Conservation (phyloP, 1,140 invertebrate genomes). For the Rhizoglyphus robini region DNA sequence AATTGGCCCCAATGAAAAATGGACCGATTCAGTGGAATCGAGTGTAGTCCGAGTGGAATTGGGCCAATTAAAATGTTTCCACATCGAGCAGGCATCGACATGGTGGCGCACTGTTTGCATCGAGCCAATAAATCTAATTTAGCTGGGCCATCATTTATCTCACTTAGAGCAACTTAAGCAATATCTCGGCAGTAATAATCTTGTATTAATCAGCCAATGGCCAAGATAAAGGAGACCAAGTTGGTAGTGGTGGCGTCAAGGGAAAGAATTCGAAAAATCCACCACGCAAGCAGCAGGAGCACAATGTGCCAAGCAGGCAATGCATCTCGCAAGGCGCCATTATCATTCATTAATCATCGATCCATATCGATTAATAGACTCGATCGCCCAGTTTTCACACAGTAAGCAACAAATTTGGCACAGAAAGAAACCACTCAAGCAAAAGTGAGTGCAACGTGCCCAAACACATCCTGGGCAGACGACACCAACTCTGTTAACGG, state of each 20-base stretch:
- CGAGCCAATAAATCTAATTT: slow-evolving; percentile 7
- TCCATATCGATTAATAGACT: not conserved
- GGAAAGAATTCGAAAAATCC: not conserved
- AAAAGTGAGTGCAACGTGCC: no score
- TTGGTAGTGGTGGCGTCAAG: not conserved
- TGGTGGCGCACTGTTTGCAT: slow-evolving; percentile 1
- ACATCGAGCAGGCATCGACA: no score
- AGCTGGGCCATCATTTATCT: slow-evolving; percentile 6
- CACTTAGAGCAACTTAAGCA: not conserved
- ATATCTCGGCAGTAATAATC: slow-evolving; percentile 3
- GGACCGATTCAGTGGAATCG: no score
- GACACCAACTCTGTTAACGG: no score
- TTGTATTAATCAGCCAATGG: not conserved
- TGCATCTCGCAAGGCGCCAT: not conserved
- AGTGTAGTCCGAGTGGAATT: no score
- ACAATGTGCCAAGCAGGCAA: not conserved
- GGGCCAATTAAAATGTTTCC: no score
- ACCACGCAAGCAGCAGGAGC: not conserved
- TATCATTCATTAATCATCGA: slow-evolving; percentile 12
- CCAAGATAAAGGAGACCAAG: not conserved
- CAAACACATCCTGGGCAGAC: no score
- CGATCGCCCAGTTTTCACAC: not conserved
- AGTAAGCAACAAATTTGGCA: no score
- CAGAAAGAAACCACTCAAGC: no score
- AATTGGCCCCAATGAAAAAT: no score